Percentiles rank a stretch among this genome's conserved stretches.
Evolutionary conservation across 2,888 invertebrate species (phyloP).

Genomic region (Mesochorus sp.): DNA sequence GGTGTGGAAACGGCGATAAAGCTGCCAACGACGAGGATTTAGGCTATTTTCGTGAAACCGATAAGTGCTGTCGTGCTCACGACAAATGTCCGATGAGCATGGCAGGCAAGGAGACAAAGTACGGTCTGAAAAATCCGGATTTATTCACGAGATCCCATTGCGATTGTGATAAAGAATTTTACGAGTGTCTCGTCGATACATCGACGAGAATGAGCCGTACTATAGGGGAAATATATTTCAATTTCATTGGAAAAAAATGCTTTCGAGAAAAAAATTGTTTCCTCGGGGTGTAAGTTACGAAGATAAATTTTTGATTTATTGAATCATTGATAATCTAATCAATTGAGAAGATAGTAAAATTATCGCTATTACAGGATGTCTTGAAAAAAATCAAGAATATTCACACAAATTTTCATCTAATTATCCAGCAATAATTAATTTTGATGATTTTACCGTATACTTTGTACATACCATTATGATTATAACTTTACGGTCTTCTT

Average conservation of each 20-base stretch:
- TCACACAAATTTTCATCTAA: no score
- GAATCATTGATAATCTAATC: neutral
- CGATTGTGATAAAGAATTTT: conserved; percentile 87
- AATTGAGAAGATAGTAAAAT: neutral
- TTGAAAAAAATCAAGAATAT: no score
- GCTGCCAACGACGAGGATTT: conserved; percentile 85
- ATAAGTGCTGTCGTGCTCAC: conserved; percentile 87
- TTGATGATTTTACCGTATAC: no score
- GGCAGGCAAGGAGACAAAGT: conserved; percentile 83
- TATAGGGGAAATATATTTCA: conserved; percentile 88
- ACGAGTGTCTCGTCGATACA: conserved; percentile 85
- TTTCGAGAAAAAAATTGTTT: conserved; percentile 84
- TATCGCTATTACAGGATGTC: no score
- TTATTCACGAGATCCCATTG: conserved; percentile 87
- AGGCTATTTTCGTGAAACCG: conserved; percentile 86
- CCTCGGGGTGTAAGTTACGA: conserved; percentile 26
- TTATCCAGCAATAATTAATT: no score
- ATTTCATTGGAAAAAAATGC: conserved; percentile 87
- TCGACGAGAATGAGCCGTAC: conserved; percentile 84
- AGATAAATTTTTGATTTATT: neutral
- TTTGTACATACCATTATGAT: no score
- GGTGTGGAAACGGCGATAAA: conserved; percentile 88
- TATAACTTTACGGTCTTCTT: no score
- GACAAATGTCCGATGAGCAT: conserved; percentile 87
- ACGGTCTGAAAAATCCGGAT: conserved; percentile 86